These are phyloP conservation scores for Uria lomvia DNA, from an alignment of 2,113 vertebrate species.

Conservation along the genomic window DNA sequence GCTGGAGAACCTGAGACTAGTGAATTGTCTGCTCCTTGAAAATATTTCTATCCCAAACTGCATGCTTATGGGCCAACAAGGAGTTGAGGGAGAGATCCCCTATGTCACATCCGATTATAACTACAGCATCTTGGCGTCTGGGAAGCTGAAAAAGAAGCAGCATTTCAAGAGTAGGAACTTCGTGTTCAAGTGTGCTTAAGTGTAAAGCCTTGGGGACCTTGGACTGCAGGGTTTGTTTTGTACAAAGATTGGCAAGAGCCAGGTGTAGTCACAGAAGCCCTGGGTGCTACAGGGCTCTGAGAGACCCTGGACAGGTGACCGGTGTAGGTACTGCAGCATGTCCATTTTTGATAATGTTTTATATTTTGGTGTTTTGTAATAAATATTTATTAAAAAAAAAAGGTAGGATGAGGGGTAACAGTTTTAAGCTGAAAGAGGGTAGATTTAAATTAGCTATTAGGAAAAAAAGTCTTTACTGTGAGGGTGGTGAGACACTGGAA, in stretches of 20 bases:
- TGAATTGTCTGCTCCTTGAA: slow-evolving; percentile 91
- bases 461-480: not conserved
- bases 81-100: slow-evolving; percentile 78
- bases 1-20: slow-evolving; percentile 74
- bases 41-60: slow-evolving; percentile 78
- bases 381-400: not conserved
- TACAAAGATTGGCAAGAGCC: not conserved
- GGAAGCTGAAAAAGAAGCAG: slow-evolving; percentile 79
- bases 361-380: not conserved
- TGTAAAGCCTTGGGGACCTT: not conserved
- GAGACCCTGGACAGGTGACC: not conserved
- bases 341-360: not conserved
- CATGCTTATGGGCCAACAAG: slow-evolving; percentile 79
- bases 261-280: not conserved
- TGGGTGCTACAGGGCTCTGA: not conserved
- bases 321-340: not conserved
- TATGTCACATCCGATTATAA: slow-evolving; percentile 88
- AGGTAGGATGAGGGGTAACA: not conserved
- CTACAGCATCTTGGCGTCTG: slow-evolving; percentile 80
- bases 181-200: rapidly evolving
- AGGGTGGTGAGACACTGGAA: not conserved
- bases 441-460: not conserved
- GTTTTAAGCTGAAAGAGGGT: not conserved
- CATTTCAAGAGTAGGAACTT: slow-evolving; percentile 43
- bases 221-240: not conserved